Percentiles rank a stretch among this genome's conserved stretches.
phyloP scores from a whole-genome alignment of 2,888 invertebrate genomes.

The Andrena haemorrhoa region DNA sequence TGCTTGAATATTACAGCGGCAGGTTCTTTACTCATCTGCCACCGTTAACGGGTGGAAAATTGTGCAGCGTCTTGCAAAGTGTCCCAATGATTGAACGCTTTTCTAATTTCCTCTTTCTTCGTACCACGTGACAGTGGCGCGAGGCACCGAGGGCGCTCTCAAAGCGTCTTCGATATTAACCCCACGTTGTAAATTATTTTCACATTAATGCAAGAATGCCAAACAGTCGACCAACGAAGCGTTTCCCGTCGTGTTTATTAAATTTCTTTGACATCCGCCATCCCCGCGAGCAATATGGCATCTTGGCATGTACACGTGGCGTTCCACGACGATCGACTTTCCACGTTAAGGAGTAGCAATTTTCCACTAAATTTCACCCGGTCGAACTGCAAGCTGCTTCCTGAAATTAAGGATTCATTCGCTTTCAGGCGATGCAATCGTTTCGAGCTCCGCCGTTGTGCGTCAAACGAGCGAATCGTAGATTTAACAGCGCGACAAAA shows the following conservation, averaged over 20 bases:
- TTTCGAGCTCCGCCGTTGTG: background rate
- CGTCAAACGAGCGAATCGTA: background rate
- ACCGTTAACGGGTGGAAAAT: background rate
- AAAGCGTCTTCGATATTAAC: slow-evolving; percentile 48
- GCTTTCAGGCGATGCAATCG: background rate
- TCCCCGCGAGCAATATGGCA: slow-evolving; percentile 43
- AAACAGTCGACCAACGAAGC: slow-evolving; percentile 50
- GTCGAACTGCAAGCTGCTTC: background rate
- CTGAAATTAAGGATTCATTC: background rate
- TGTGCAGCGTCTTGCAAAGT: background rate
- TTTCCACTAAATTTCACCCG: background rate
- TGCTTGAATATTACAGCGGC: background rate
- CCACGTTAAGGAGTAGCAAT: background rate
- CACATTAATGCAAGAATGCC: slow-evolving; percentile 71
- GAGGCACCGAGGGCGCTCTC: slow-evolving; percentile 1
- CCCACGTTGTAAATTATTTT: slow-evolving; percentile 66
- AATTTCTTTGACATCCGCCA: slow-evolving; percentile 71
- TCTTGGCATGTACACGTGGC: slow-evolving; percentile 36
- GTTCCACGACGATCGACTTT: slow-evolving; percentile 8
- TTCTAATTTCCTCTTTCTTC: background rate
- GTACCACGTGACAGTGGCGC: background rate
- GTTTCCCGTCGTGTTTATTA: slow-evolving; percentile 72
- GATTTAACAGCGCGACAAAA: slow-evolving; percentile 20
- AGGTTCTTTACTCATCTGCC: background rate
- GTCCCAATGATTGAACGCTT: background rate